Evolutionary conservation across 30 jellyfish, hydroid and myxozoan genomes (phyloP).

Genomic region (Mastigias papua): DNA sequence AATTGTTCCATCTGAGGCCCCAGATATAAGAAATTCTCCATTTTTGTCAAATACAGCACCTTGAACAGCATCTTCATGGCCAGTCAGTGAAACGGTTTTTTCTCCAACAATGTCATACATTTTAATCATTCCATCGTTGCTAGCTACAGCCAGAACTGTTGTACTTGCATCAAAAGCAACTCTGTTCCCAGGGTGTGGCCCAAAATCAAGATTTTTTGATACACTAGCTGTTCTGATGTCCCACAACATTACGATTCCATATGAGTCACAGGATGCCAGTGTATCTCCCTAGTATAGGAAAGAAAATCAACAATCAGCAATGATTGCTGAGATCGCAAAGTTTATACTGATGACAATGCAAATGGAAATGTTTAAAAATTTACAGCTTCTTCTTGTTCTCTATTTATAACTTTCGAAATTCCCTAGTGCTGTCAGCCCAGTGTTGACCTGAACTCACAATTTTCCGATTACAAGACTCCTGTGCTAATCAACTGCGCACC

Average conservation of each 20-base stretch:
- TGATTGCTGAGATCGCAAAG: no score
- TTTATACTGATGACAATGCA: no score
- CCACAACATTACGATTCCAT: constrained; percentile 90
- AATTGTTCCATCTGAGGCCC: constrained; percentile 90
- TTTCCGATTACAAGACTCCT: no score
- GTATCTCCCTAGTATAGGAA: constrained; percentile 80
- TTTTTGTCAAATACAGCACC: constrained; percentile 80
- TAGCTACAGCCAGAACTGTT: constrained; percentile 86
- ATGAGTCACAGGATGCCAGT: constrained; percentile 95
- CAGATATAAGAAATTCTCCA: constrained; percentile 89
- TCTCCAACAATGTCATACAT: constrained; percentile 83
- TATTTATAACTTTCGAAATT: no score
- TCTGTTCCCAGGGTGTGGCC: constrained; percentile 95
- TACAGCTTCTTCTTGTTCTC: no score
- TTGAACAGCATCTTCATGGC: constrained; percentile 92
- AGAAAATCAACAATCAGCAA: no score
- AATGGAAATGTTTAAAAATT: no score
- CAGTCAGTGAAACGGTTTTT: constrained; percentile 60
- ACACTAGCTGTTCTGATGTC: constrained; percentile 80
- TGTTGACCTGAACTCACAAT: no score
- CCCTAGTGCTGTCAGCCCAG: no score
- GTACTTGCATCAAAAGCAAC: constrained; percentile 97
- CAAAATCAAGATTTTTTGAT: constrained; percentile 79
- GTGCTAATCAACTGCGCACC: no score
- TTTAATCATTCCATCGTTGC: constrained; percentile 91